These are phyloP conservation scores for Phyllotreta striolata DNA, from an alignment of 2,888 invertebrate species.

Conservation along the genomic window DNA sequence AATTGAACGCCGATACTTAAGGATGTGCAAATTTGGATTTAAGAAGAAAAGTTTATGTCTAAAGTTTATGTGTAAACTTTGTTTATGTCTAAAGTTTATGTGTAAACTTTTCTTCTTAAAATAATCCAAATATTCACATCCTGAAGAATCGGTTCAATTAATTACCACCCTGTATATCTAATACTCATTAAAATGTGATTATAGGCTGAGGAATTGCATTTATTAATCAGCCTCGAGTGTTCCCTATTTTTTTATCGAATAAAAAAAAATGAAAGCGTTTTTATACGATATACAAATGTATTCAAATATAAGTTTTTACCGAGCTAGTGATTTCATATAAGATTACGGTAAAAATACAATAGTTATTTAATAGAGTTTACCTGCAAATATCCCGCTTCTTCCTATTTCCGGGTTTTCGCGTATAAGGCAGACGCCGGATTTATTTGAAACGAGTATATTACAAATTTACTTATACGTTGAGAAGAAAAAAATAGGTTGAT, in stretches of 20 bases:
- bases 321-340: slow-evolving; percentile 41
- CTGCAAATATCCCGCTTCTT: slow-evolving; percentile 55
- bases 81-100: too few relatives aligned
- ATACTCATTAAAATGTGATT: slow-evolving; percentile 9
- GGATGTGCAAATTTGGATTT: too few relatives aligned
- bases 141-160: too few relatives aligned
- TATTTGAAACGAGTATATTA: slow-evolving; percentile 54
- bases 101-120: too few relatives aligned
- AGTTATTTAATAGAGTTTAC: slow-evolving; percentile 38
- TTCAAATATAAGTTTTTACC: slow-evolving; percentile 24
- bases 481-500: slow-evolving; percentile 47
- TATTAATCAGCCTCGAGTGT: slow-evolving; percentile 8
- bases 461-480: slow-evolving; percentile 44
- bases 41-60: too few relatives aligned
- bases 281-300: slow-evolving; percentile 9
- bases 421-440: slow-evolving; percentile 56
- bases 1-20: too few relatives aligned
- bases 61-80: too few relatives aligned
- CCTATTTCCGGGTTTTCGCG: slow-evolving; percentile 52
- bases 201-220: slow-evolving; percentile 5
- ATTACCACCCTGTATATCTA: too few relatives aligned
- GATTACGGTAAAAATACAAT: slow-evolving; percentile 41
- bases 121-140: too few relatives aligned
- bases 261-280: slow-evolving; percentile 2
- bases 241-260: slow-evolving; percentile 7